Conservation (phyloP, 2,113 vertebrate genomes). For the Tursiops truncatus region DNA sequence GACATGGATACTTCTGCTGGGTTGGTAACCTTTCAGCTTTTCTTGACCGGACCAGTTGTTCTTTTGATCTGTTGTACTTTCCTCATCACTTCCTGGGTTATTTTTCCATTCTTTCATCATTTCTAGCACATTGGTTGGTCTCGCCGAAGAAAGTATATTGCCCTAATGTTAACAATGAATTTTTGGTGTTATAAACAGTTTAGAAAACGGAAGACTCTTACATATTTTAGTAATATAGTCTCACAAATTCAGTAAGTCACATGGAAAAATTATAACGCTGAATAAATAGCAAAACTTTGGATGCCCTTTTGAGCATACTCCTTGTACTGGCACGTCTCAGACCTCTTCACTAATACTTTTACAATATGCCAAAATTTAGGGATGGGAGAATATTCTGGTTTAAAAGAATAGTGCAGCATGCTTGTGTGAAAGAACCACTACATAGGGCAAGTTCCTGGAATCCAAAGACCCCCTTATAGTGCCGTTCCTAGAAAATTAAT, state of each 20-base stretch:
- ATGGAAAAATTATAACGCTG: neutral
- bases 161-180: constrained; percentile 82
- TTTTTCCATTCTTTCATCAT: constrained; percentile 88
- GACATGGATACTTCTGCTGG: neutral
- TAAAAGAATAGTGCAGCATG: neutral
- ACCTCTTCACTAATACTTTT: neutral
- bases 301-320: neutral
- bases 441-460: neutral
- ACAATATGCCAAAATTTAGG: neutral
- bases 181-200: constrained; percentile 45
- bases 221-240: neutral
- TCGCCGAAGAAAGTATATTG: constrained; percentile 80
- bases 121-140: constrained; percentile 87
- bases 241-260: constrained; percentile 13
- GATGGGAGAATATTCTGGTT: neutral
- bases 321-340: neutral
- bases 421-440: neutral
- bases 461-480: neutral
- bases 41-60: neutral
- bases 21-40: neutral
- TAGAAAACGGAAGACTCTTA: constrained; percentile 17
- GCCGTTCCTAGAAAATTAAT: neutral
- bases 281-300: neutral
- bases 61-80: constrained; percentile 45
- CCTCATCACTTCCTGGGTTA: constrained; percentile 75